phyloP scores from a whole-genome alignment of 2,113 vertebrate genomes.

The Xenopus borealis region DNA sequence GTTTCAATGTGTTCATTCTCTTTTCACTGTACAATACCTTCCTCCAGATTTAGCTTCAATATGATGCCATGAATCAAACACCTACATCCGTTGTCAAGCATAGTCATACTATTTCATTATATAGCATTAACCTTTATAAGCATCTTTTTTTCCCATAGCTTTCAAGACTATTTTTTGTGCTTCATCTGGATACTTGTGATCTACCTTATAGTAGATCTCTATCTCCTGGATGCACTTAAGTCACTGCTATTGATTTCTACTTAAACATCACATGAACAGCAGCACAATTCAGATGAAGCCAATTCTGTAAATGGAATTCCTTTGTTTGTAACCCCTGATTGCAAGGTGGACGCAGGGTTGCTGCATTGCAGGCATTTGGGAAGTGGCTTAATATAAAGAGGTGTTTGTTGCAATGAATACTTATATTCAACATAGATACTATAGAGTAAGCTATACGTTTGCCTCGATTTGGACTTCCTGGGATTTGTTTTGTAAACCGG shows the following conservation, averaged over 20 bases:
- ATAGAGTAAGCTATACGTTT: too few species aligned
- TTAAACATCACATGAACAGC: not conserved
- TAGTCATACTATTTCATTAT: not conserved
- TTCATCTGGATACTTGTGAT: not conserved
- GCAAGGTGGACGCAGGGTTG: slow-evolving; percentile 17
- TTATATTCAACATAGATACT: too few species aligned
- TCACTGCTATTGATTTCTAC: not conserved
- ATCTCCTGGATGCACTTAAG: not conserved
- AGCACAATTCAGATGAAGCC: not conserved
- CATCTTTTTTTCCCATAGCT: not conserved
- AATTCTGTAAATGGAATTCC: not conserved
- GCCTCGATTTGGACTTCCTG: too few species aligned
- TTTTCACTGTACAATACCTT: not conserved
- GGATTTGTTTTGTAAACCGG: too few species aligned
- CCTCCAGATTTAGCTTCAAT: not conserved
- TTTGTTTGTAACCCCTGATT: not conserved
- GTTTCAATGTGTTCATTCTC: not conserved
- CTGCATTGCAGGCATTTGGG: not conserved
- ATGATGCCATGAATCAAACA: not conserved
- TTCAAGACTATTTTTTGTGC: too few species aligned
- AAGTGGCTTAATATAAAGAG: not conserved
- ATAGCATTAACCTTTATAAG: not conserved
- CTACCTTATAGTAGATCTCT: too few species aligned
- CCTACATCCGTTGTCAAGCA: not conserved
- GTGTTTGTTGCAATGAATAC: too few species aligned